phyloP scores from a whole-genome alignment of 2,888 invertebrate species.

The Cephus rjabovi region DNA sequence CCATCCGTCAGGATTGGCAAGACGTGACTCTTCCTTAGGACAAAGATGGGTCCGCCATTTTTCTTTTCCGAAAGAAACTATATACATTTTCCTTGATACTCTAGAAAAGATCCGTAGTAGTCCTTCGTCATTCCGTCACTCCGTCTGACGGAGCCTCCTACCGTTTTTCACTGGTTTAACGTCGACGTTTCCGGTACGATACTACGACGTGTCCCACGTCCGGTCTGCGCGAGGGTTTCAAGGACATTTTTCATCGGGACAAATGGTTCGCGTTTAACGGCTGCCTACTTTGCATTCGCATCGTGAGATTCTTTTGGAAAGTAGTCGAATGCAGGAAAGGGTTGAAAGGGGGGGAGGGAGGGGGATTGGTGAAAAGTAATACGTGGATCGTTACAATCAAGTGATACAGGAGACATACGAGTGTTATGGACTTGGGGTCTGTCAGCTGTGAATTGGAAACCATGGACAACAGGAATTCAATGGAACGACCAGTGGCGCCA shows the following conservation, averaged over 20 bases:
- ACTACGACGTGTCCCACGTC: neutral
- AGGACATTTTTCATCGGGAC: neutral
- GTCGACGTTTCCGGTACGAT: neutral
- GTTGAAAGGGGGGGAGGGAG: neutral
- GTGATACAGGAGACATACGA: neutral
- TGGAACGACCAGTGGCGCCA: neutral
- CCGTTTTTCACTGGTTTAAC: neutral
- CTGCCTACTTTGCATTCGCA: neutral
- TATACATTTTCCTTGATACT: neutral
- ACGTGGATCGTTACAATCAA: neutral
- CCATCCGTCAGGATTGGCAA: neutral
- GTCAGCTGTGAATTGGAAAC: neutral
- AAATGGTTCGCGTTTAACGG: neutral
- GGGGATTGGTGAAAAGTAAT: neutral
- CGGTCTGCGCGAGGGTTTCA: neutral
- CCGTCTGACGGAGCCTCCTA: neutral
- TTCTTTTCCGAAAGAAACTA: neutral
- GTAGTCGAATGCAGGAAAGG: neutral
- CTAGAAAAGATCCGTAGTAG: neutral
- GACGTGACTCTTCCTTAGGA: neutral
- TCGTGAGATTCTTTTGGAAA: neutral
- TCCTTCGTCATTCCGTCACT: neutral
- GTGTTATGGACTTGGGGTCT: neutral
- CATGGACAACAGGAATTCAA: neutral
- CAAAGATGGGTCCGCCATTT: neutral